phyloP scores from a whole-genome alignment of 2,888 invertebrate genomes.

The Aquatica leii region DNA sequence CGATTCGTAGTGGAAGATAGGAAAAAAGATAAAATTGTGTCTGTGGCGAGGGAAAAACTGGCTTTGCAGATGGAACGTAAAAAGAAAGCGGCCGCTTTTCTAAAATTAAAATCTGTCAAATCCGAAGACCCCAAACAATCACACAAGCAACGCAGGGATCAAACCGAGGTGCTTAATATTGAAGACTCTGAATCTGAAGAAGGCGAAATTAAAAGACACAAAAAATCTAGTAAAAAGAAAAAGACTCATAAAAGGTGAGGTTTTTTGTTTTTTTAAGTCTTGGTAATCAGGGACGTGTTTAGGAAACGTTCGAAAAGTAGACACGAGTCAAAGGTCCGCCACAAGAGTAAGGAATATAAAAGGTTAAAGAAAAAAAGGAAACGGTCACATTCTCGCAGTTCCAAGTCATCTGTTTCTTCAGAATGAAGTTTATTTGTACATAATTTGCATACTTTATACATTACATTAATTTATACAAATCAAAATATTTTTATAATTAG shows the following conservation, averaged over 20 bases:
- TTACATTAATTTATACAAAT: too few species aligned
- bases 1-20: conserved; percentile 63
- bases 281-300: background rate
- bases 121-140: conserved; percentile 27
- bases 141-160: conserved; percentile 49
- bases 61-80: conserved; percentile 77
- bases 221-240: conserved; percentile 61
- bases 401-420: conserved; percentile 36
- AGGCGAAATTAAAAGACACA: conserved; percentile 56
- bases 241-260: conserved; percentile 62
- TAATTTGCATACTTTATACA: background rate
- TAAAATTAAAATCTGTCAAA: conserved; percentile 57
- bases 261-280: conserved; percentile 13
- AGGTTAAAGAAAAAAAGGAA: conserved; percentile 43
- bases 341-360: conserved; percentile 44
- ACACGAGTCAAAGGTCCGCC: conserved; percentile 46
- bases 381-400: conserved; percentile 45
- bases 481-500: too few species aligned
- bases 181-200: conserved; percentile 44
- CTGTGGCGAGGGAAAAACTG: conserved; percentile 66
- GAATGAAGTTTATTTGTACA: conserved; percentile 1
- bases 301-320: conserved; percentile 54
- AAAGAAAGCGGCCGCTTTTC: conserved; percentile 82
- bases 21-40: conserved; percentile 67
- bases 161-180: conserved; percentile 38